Base-by-base conservation (phyloP, 2,888 invertebrate genomes). In the Morinoia aosen region DNA sequence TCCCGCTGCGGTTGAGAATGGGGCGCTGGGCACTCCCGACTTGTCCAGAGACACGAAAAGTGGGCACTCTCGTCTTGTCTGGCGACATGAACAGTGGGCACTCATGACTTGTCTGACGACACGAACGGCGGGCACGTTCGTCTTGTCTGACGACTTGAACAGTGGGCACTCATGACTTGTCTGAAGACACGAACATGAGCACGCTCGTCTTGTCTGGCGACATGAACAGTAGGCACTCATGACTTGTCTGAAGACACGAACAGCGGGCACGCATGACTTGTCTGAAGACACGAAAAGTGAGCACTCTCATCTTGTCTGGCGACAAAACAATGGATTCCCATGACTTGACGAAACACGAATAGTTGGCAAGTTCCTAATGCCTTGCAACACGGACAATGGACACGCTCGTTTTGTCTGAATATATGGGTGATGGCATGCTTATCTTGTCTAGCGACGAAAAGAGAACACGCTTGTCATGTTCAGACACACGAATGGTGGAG, bases 1-100 rank as follows among this genome's bases (percentile, higher is more conserved):
- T 95, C 95, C 95, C 76, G 64, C 95, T 95, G 95, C 5, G 64
- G 64, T 61, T 39, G 64, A 58, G 56, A 93, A 57, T 57, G n/a
- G 93, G 57, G 48, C 93, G 2, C n/a, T 93, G 93, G 93, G 93
- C 93, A 57, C 93, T 93, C 57, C 56, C n/a, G n/a, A 57, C 93
- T 93, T 93, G 39, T 39, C 57, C 57, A 57, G 93, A 93, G 93
- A 93, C 93, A 93, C 39, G 93, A 56, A 57, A 12, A 57, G 57
- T 56, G 93, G 93, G 93, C 93, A 93, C 93, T 93, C 57, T 33
- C 76, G 76, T 57, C 93, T 25, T 93, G 93, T 48, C 25, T 57
- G 58, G 93, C 56, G 48, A 93, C 57, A 33, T 7, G 93, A 93
- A 93, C 57, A 56, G 25, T 33, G 40, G 90, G 48, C 90, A 90